These are phyloP conservation scores for Melanerpes formicivorus DNA, from an alignment of 2,113 vertebrate species.

Conservation along the genomic window DNA sequence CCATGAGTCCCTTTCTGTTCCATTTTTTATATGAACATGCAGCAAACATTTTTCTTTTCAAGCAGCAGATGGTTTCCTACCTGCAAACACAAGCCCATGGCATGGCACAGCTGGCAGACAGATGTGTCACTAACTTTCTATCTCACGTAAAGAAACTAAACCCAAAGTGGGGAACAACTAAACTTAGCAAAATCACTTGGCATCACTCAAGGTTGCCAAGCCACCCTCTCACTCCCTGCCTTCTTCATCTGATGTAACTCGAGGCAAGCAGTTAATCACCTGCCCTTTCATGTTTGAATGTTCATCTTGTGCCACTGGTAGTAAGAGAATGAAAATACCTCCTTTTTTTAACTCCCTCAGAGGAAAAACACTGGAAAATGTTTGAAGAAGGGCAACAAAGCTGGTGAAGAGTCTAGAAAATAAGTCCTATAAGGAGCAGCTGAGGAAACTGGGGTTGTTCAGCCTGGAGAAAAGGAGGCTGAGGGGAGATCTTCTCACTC, in stretches of 20 bases:
- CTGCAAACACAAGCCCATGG: not conserved
- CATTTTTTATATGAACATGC: not conserved
- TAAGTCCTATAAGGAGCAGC: no score
- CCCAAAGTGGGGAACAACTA: not conserved
- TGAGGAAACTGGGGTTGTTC: no score
- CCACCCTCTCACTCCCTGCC: not conserved
- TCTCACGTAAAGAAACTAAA: not conserved
- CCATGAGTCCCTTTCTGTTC: not conserved
- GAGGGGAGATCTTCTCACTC: no score
- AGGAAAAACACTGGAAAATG: not conserved
- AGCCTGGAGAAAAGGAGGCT: no score
- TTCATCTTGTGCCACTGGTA: conserved; percentile 15
- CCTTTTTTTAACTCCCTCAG: not conserved
- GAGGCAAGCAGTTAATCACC: conserved; percentile 23
- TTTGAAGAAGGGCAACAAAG: no score
- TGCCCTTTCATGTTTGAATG: conserved; percentile 13
- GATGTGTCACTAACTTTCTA: not conserved
- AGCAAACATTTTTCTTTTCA: not conserved
- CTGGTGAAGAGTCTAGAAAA: no score
- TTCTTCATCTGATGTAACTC: not conserved
- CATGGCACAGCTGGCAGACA: not conserved
- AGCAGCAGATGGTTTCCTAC: not conserved
- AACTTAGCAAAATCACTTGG: not conserved
- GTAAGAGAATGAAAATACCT: not conserved
- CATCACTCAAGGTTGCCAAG: not conserved